phyloP scores from a whole-genome alignment of 2,113 vertebrate species.

The Oncorhynchus nerka region DNA sequence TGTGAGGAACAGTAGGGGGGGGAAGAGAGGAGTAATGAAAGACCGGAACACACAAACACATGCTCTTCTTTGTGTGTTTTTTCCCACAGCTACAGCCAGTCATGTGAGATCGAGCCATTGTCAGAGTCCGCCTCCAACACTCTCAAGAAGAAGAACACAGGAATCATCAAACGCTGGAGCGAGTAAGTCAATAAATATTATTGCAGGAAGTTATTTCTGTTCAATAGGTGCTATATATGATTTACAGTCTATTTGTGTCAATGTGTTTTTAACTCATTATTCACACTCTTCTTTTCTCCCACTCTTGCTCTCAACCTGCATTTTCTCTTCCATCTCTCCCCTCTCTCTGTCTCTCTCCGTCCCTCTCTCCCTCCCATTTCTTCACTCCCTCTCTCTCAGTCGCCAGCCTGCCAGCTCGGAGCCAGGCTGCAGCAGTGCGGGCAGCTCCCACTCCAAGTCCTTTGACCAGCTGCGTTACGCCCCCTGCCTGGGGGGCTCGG shows the following conservation, averaged over 20 bases:
- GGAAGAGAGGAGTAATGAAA: no score
- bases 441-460: slow-evolving; percentile 92
- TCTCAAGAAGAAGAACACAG: slow-evolving; percentile 88
- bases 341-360: background rate
- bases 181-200: slow-evolving; percentile 80
- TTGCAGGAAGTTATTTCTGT: no score
- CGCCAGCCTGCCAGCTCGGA: slow-evolving; percentile 81
- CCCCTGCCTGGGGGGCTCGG: slow-evolving; percentile 74
- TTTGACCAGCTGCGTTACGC: slow-evolving; percentile 92
- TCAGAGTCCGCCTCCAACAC: slow-evolving; percentile 95
- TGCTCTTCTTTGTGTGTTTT: background rate
- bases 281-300: background rate
- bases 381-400: slow-evolving; percentile 59
- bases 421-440: slow-evolving; percentile 68
- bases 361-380: background rate
- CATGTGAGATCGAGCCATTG: slow-evolving; percentile 93
- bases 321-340: background rate
- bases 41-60: background rate
- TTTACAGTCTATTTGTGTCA: background rate
- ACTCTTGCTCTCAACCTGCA: background rate
- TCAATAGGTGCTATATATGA: no score
- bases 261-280: background rate
- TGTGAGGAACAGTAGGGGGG: no score
- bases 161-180: slow-evolving; percentile 98
- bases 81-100: slow-evolving; percentile 84